A percentile compares a stretch with the other conserved stretches of the same genome.
These are phyloP conservation scores for Champsocephalus esox DNA, from an alignment of 2,797 vertebrate genomes.

Conservation along the genomic window DNA sequence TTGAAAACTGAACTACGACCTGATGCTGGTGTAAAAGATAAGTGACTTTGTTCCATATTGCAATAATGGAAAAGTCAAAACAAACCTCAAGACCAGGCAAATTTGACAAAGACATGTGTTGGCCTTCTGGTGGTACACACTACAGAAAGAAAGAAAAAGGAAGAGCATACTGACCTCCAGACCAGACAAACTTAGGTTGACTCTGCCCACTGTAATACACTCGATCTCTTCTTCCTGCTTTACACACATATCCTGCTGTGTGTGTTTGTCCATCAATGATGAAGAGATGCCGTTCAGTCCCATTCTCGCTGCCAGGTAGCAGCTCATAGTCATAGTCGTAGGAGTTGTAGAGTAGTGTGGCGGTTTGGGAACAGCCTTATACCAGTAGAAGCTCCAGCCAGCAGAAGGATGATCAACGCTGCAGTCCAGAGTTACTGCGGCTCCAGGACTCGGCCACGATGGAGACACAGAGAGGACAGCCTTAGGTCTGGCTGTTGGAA, in stretches of 20 bases:
- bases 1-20: too few species aligned
- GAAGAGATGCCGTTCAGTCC: conserved; percentile 44
- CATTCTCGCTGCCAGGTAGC: conserved; percentile 30
- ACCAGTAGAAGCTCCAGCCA: conserved; percentile 69
- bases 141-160: too few species aligned
- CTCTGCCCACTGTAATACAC: conserved; percentile 7
- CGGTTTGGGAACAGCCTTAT: conserved; percentile 16
- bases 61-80: background rate
- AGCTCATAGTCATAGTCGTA: conserved; percentile 6
- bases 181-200: background rate
- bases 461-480: too few species aligned
- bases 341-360: background rate
- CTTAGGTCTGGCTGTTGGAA: too few species aligned
- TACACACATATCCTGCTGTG: conserved; percentile 52
- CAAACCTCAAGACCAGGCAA: background rate
- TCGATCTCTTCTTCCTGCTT: background rate
- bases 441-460: too few species aligned
- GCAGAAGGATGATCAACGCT: conserved; percentile 1
- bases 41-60: background rate
- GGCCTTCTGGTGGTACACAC: too few species aligned
- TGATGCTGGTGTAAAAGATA: too few species aligned
- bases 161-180: background rate
- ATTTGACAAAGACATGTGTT: too few species aligned
- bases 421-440: too few species aligned
- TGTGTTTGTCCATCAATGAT: conserved; percentile 29